These are phyloP conservation scores for Pteropus rufus DNA, from an alignment of 2,797 vertebrate species.

Conservation along the genomic window DNA sequence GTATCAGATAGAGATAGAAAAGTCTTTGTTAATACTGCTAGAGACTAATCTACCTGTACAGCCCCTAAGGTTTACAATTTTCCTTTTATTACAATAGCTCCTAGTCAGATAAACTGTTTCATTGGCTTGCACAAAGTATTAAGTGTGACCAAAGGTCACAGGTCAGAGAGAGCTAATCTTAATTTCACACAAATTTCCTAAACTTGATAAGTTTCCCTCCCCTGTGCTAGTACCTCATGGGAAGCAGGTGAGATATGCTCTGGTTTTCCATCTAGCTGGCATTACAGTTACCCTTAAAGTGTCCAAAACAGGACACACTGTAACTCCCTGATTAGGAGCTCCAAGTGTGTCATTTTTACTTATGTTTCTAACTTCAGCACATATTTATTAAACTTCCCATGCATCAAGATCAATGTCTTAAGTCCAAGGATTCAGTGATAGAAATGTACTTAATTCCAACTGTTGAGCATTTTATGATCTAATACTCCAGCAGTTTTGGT, in stretches of 20 bases:
- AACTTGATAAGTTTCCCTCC: background rate
- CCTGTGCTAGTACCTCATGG: background rate
- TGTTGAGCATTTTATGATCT: background rate
- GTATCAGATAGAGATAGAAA: background rate
- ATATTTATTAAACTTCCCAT: background rate
- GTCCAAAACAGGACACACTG: background rate
- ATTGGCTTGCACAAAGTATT: background rate
- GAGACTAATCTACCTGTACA: background rate
- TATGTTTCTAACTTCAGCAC: background rate
- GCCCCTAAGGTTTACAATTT: background rate
- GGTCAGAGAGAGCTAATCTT: background rate
- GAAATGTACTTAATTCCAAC: background rate
- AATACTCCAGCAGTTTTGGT: background rate
- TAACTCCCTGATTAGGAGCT: background rate
- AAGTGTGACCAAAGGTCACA: background rate
- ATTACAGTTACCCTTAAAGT: background rate
- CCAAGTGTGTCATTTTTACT: background rate
- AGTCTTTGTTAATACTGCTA: background rate
- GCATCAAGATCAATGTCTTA: background rate
- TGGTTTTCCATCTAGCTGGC: background rate
- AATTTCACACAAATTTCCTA: background rate
- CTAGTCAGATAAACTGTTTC: background rate
- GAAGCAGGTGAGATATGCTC: fast-evolving
- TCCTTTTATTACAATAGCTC: background rate
- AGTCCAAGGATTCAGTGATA: background rate